phyloP scores from a whole-genome alignment of 2,797 vertebrate genomes.

The Tinamus major region DNA sequence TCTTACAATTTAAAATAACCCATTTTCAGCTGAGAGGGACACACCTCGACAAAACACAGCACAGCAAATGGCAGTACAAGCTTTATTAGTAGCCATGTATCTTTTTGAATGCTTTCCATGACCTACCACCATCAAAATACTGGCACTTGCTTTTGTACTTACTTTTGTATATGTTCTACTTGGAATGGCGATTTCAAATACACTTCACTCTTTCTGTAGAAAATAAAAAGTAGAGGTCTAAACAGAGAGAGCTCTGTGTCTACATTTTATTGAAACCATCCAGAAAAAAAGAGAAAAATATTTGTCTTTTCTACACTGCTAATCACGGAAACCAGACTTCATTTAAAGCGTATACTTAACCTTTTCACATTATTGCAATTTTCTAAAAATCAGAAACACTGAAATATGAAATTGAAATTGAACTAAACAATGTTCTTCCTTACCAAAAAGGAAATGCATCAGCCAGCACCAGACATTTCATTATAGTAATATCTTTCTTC shows the following conservation, averaged over 20 bases:
- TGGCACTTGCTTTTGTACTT: not conserved
- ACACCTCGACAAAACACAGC: not conserved
- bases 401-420: not conserved
- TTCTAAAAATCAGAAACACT: conserved; percentile 12
- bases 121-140: not conserved
- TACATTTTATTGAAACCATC: not conserved
- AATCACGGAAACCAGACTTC: not conserved
- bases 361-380: not conserved
- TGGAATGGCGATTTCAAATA: not conserved
- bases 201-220: not conserved
- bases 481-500: not conserved
- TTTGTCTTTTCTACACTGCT: not conserved
- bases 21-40: not conserved
- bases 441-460: not conserved
- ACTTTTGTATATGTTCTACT: not conserved
- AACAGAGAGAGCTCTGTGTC: not conserved
- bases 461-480: not conserved
- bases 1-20: not conserved
- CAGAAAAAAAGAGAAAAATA: not conserved
- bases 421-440: not conserved
- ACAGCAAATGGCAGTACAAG: not conserved
- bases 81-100: not conserved
- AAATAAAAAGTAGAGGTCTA: not conserved
- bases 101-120: not conserved
- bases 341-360: conserved; percentile 25